Base-by-base conservation (phyloP, 2,797 vertebrate species). In the Ciconia nigra region DNA sequence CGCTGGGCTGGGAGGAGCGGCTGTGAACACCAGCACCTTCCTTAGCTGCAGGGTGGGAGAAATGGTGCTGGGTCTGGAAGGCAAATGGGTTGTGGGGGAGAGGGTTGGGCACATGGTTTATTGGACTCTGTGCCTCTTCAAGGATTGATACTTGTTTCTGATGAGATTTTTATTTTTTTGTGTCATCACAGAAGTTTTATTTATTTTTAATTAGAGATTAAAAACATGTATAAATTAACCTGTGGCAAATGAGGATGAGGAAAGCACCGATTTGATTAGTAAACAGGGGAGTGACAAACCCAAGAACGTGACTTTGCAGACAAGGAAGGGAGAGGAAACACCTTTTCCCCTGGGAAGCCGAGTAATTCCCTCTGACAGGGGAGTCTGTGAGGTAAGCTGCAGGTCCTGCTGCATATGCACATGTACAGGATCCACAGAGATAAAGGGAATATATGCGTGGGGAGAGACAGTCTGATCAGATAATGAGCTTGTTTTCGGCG, bases 191-290 rank as follows among this genome's bases (percentile, higher is more conserved):
- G 79, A 92, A 67, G 89, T 95, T 97, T 90, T 76, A 94, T 97
- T 97, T 90, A 1, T 65, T 46, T 79, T 42, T 70, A n/a, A 65
- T 57, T 70, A 57, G 35, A 95, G 91, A 80, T 54, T 67, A 67
- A 97, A 97, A 93, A 46, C 86, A 76, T 71, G 44, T 93, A 57
- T 90, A 86, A 90, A 95, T 83, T 76, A 84, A 54, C 63, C 91
- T 92, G n/a, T 2, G 44, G 29, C 61, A 77, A 93, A 59, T 7
- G 61, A 95, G 83, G 87, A 58, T 46, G 46, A 96, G 59, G 51
- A 65, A 91, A 82, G 52, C 74, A 84, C 58, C 67, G 54, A 86
- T 37, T 86, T 87, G 78, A 77, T 81, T 92, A 85, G 29, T 35
- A 14, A 39, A 52, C 55, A 37, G 90, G 33, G 7, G 6, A 62